Evolutionary conservation across 2,113 vertebrate species (phyloP), one percentile per base, ranked within the genome.

Genomic region (Corvus moneduloides): DNA sequence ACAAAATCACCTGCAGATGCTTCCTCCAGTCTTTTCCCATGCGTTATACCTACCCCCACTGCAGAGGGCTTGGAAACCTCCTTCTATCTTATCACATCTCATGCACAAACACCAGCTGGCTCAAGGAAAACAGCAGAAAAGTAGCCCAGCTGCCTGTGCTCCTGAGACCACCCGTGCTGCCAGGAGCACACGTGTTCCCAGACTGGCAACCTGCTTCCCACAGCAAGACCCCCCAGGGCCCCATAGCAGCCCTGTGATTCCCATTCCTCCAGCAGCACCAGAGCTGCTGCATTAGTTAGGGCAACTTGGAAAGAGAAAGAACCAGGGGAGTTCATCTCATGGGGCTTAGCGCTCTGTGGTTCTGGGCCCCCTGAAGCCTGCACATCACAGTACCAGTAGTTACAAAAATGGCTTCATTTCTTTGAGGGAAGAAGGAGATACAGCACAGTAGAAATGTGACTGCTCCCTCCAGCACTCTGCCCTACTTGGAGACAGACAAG

Each of bases 151-250:
- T 76, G 35, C 11, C 41, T 12, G 0, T 1, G 5, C 1, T 5
- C 41, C 69, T 33, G 16, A 54, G 41, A 20, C 27, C 35, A 39
- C 86, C 43, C 0, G 0, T 44, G 88, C 72, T 61, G 39, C 75
- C 21, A 13, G 55, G 43, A 48, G 55, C 32, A 37, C 11, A 19
- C 1, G 0, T 3, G 11, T 28, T 51, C 22, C 46, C 75, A 15
- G 13, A 21, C 1, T 32, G 74, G 69, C 43, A 55, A 10, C 3
- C 9, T 6, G 21, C 3, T 49, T 12, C 51, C 61, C 22, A 27
- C 26, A 92, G 48, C 28, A 13, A 24, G 64, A 27, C 13, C 13
- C 71, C 11, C 58, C 11, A 18, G 51, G 15, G 0, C 6, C 35
- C 43, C 76, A 28, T 23, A 28, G 39, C 39, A 64, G 44, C 56